Evolutionary conservation across 2,113 vertebrate species (phyloP), one percentile per base, ranked within the genome.

Genomic region (Leptobrachium ailaonicum): DNA sequence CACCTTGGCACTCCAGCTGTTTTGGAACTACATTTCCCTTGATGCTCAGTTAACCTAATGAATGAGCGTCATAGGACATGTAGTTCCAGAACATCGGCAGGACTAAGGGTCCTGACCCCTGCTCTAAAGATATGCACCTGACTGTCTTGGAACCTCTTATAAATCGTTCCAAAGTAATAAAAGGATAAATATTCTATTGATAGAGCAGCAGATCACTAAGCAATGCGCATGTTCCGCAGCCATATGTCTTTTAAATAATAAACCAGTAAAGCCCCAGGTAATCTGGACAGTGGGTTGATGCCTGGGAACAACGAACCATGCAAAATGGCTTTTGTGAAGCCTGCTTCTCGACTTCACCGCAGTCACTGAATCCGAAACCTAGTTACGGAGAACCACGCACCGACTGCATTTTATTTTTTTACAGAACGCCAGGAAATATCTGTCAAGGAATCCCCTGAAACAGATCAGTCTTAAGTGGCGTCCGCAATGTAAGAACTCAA

Each of bases 401-500:
- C 40, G 6, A 64, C 62, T 40, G 6, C 62, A 3, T 64, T 64
- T 64, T 32, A 32, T 64, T 64, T 64, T 64, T 32, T 10, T 20
- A 64, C n/a, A 10, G 62, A 40, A 64, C 62, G 4, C 32, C 6
- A 32, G 62, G 62, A 64, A 20, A 64, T 64, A 64, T 64, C 62
- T 64, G 62, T 64, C 68, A 70, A n/a, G 68, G 68, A 47, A 70
- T 70, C 47, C n/a, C 68, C 68, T 70, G 43, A 8, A 70, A 20
- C 1, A 45, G 68, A 70, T 70, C 44, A 47, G 41, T 70, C 68
- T 70, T 13, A 32, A 13, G 1, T 4, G 11, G 6, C 9, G 56
- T 60, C 56, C 56, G 14, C 66, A 9, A 84, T 72, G 82, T 83
- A 80, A 85, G 83, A 54, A 78, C 72, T 82, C 62, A 73, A 13